Evolutionary conservation across 2,888 invertebrate species (phyloP).

Genomic region (Phytoseiulus persimilis): DNA sequence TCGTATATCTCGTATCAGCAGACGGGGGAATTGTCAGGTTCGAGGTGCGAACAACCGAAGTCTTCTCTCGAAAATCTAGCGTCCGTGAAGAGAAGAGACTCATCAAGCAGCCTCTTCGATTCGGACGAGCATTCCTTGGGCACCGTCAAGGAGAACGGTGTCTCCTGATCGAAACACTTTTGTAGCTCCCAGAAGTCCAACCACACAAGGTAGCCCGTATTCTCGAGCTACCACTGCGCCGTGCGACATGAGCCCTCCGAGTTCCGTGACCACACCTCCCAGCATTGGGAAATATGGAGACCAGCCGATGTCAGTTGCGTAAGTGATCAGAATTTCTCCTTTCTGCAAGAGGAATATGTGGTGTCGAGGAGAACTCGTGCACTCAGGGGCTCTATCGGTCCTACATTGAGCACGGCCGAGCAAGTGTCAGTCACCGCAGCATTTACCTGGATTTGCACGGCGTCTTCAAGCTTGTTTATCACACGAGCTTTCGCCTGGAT

Average conservation of each 20-base stretch:
- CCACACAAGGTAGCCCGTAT: slow-evolving; percentile 70
- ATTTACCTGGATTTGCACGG: slow-evolving; percentile 51
- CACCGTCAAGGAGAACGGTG: slow-evolving; percentile 46
- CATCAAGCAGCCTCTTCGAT: neutral
- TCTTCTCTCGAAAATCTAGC: too few species aligned
- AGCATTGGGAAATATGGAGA: slow-evolving; percentile 73
- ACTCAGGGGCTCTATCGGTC: too few species aligned
- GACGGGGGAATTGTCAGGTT: too few species aligned
- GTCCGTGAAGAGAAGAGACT: too few species aligned
- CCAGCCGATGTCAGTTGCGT: slow-evolving; percentile 73
- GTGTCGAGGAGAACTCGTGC: too few species aligned
- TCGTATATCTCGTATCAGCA: too few species aligned
- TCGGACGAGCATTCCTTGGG: slow-evolving; percentile 44
- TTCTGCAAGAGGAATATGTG: slow-evolving; percentile 37
- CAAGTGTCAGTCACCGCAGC: too few species aligned
- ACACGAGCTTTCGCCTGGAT: slow-evolving; percentile 64
- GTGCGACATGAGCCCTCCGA: slow-evolving; percentile 73
- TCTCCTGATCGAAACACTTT: slow-evolving; percentile 7
- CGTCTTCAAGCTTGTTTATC: slow-evolving; percentile 61
- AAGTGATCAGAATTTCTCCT: slow-evolving; percentile 68
- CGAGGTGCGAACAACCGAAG: too few species aligned
- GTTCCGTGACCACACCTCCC: slow-evolving; percentile 68
- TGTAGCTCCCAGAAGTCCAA: slow-evolving; percentile 61
- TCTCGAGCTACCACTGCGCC: slow-evolving; percentile 74
- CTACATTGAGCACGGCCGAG: too few species aligned